Evolutionary conservation across 2,113 vertebrate genomes (phyloP).

Genomic region (Dolichallabes microphthalmus): DNA sequence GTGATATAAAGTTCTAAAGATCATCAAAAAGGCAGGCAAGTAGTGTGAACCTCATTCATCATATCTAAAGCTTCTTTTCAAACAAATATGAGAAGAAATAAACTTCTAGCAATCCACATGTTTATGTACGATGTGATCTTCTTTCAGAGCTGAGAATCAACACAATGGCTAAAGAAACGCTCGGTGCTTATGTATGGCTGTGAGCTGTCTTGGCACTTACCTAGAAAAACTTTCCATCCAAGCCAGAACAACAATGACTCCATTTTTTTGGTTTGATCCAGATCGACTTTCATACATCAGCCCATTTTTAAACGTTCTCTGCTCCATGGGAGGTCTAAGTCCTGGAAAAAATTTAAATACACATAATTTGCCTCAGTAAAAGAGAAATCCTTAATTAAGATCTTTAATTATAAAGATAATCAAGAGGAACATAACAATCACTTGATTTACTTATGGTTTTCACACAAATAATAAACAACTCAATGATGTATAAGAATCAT

Average conservation of each 20-base stretch:
- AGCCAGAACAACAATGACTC: neutral
- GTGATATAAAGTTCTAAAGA: slow-evolving; percentile 33
- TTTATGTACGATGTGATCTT: slow-evolving; percentile 12
- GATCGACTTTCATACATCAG: neutral
- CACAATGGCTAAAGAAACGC: neutral
- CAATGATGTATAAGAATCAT: neutral
- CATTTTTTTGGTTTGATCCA: neutral
- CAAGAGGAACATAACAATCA: neutral
- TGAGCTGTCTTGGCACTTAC: slow-evolving; percentile 24
- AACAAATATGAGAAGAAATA: slow-evolving; percentile 34
- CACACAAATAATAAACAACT: neutral
- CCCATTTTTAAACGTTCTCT: neutral
- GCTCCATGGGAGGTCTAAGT: neutral
- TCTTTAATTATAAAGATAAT: neutral
- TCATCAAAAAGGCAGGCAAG: slow-evolving; percentile 18
- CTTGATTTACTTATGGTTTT: neutral
- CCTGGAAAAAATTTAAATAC: neutral
- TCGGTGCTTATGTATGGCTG: slow-evolving; percentile 11
- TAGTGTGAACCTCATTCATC: slow-evolving; percentile 33
- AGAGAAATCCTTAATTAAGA: neutral
- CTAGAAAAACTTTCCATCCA: slow-evolving; percentile 10
- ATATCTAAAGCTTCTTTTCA: slow-evolving; percentile 31
- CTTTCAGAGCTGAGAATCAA: slow-evolving; percentile 26
- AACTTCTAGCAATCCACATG: slow-evolving; percentile 28
- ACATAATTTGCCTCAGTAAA: neutral